Evolutionary conservation across 2,797 vertebrate species (phyloP), one percentile per base, ranked within the genome.

Genomic region (Onychomys arenicola): DNA sequence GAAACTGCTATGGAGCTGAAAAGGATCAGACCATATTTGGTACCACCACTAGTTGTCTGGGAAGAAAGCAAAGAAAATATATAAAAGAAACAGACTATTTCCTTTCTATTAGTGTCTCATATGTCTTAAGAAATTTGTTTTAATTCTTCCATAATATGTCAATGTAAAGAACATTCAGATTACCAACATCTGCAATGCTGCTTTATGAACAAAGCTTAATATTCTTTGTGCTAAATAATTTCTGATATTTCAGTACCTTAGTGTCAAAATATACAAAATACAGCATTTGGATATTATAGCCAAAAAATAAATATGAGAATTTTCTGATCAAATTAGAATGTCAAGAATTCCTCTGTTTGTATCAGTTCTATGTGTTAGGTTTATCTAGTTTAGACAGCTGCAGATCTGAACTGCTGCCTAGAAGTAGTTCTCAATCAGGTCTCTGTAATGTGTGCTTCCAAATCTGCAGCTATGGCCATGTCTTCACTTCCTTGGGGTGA

Each of bases 121-220:
- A 57, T 91, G 49, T 86, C 81, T 80, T n/a, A 80, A 86, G 75
- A 96, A 89, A 90, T 80, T 8, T 46, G 10, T 84, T 57, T 77
- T 65, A 93, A 86, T 40, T 86, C 69, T 93, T 84, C 37, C 21
- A 32, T 92, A 88, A 89, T 84, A 96, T 76, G 83, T 95, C 34
- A 67, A 52, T 94, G 91, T 96, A 98, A 98, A 98, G 98, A 98
- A 99, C 97, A 98, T 98, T 98, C 82, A 96, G 46, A 77, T 95
- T 96, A 95, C 89, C 86, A 92, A 25, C 95, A 97, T 94, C 96
- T 95, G 73, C 49, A 52, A 1, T 89, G 25, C 67, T 57, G 52
- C n/a, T 73, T 40, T 10, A 40, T 11, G 21, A 88, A 14, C 0
- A 95, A 90, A 69, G 40, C 78, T 94, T 6, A 73, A 23, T 82